phyloP scores from a whole-genome alignment of 1,140 invertebrate species.

The Halesus radiatus region DNA sequence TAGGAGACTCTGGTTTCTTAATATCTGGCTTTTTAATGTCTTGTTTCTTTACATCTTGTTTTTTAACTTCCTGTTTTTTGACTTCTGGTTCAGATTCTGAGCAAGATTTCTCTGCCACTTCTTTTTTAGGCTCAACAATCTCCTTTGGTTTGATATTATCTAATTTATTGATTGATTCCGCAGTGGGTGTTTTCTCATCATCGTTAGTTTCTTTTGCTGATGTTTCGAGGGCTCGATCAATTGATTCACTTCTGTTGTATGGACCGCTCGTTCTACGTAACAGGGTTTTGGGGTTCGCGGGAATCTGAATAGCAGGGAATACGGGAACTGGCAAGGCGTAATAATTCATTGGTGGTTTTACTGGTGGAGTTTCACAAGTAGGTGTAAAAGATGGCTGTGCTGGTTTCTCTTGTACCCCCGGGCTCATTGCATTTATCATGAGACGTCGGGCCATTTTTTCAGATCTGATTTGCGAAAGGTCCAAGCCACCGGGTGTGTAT shows the following conservation, averaged over 20 bases:
- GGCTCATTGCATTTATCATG: conserved; percentile 77
- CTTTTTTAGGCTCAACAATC: no score
- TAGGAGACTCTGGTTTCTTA: no score
- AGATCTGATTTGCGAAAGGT: conserved; percentile 90
- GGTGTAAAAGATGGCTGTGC: conserved; percentile 62
- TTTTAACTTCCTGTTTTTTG: no score
- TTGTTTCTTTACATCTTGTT: no score
- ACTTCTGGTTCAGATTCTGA: no score
- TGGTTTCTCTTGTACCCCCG: conserved; percentile 67
- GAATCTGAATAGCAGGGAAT: conserved; percentile 66
- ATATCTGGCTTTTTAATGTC: no score
- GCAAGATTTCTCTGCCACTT: no score
- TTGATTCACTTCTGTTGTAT: conserved; percentile 52
- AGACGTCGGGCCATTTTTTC: conserved; percentile 90
- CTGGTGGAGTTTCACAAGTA: conserved; percentile 56
- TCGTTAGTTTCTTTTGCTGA: no score
- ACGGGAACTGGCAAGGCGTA: conserved; percentile 62
- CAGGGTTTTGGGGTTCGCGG: conserved; percentile 67
- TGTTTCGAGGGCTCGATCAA: conserved; percentile 14
- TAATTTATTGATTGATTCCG: no score
- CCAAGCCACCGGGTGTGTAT: conserved; percentile 92
- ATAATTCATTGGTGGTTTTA: conserved; percentile 58
- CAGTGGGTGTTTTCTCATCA: no score
- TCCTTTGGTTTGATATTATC: no score
- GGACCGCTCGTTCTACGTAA: conserved; percentile 65